Conservation (phyloP, 2,888 invertebrate genomes). For the Drosophila diplacantha region DNA sequence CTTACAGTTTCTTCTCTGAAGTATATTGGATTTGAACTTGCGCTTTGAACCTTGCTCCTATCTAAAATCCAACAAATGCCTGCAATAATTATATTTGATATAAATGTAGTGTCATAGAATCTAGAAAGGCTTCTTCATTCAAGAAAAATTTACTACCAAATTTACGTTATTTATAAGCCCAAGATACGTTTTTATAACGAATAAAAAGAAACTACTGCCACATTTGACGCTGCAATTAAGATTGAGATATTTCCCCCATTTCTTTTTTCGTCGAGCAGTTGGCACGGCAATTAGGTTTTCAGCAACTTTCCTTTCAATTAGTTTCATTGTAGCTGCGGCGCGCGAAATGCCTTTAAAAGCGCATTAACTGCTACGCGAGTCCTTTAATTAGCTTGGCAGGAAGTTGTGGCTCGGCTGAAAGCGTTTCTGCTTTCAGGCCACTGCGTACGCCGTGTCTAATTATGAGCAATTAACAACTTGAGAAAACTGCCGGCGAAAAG, state of each 20-base stretch:
- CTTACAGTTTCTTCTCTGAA: too few species aligned
- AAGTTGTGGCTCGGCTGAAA: slow-evolving; percentile 39
- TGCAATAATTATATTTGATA: too few species aligned
- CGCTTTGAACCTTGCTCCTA: too few species aligned
- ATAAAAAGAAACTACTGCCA: slow-evolving; percentile 13
- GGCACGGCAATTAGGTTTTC: slow-evolving; percentile 41
- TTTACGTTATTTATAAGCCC: slow-evolving; percentile 9
- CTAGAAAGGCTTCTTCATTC: too few species aligned
- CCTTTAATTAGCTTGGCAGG: slow-evolving; percentile 65
- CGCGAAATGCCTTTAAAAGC: slow-evolving; percentile 35
- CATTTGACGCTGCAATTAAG: slow-evolving; percentile 38
- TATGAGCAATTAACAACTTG: slow-evolving; percentile 56
- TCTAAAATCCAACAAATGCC: neutral
- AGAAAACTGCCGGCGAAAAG: slow-evolving; percentile 32
- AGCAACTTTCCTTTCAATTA: slow-evolving; percentile 58
- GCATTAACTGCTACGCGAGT: slow-evolving; percentile 46
- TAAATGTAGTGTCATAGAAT: too few species aligned
- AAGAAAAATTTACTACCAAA: neutral
- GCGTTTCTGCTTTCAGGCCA: slow-evolving; percentile 37
- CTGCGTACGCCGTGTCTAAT: slow-evolving; percentile 40
- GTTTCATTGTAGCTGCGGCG: slow-evolving; percentile 43
- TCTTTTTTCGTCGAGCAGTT: slow-evolving; percentile 14
- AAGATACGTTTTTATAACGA: slow-evolving; percentile 1
- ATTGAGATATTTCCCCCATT: slow-evolving; percentile 27
- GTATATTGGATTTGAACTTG: too few species aligned